A percentile compares a stretch with the other conserved stretches of the same genome.
These are phyloP conservation scores for Nerophis ophidion DNA, from an alignment of 2,113 vertebrate species.

Conservation along the genomic window DNA sequence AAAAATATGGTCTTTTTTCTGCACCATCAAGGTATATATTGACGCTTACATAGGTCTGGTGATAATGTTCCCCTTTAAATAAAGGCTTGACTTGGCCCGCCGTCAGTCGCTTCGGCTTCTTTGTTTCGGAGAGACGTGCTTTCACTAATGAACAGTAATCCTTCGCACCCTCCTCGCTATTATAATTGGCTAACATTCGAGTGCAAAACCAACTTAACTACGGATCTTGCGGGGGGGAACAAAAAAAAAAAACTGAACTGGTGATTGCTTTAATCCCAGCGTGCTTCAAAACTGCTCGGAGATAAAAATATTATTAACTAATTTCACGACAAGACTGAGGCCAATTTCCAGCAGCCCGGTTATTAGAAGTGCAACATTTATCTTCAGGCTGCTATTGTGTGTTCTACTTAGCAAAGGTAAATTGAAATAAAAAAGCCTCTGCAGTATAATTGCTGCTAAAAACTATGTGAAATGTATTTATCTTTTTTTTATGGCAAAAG, in stretches of 20 bases:
- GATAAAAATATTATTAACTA: slow-evolving; percentile 22
- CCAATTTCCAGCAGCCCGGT: slow-evolving; percentile 27
- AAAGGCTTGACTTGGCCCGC: slow-evolving; percentile 28
- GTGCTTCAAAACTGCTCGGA: slow-evolving; percentile 15
- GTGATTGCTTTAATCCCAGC: slow-evolving; percentile 32
- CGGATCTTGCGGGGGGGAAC: slow-evolving; percentile 2
- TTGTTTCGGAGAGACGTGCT: slow-evolving; percentile 42
- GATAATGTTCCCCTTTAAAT: no score
- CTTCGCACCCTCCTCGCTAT: slow-evolving; percentile 25
- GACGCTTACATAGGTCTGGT: no score
- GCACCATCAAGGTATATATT: no score
- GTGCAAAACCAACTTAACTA: slow-evolving; percentile 22
- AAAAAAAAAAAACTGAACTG: slow-evolving; percentile 10
- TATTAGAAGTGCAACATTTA: slow-evolving; percentile 21
- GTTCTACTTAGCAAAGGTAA: slow-evolving; percentile 35
- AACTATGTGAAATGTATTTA: not conserved
- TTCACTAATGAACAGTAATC: slow-evolving; percentile 47
- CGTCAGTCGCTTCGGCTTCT: slow-evolving; percentile 37
- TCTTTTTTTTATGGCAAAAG: no score
- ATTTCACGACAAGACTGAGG: slow-evolving; percentile 28
- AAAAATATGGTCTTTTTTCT: no score
- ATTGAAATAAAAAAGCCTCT: slow-evolving; percentile 8
- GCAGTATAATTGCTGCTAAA: slow-evolving; percentile 25
- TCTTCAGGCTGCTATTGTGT: slow-evolving; percentile 12
- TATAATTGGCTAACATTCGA: slow-evolving; percentile 46